phyloP scores from a whole-genome alignment of 2,797 vertebrate genomes.

The Sebastes iracundus region DNA sequence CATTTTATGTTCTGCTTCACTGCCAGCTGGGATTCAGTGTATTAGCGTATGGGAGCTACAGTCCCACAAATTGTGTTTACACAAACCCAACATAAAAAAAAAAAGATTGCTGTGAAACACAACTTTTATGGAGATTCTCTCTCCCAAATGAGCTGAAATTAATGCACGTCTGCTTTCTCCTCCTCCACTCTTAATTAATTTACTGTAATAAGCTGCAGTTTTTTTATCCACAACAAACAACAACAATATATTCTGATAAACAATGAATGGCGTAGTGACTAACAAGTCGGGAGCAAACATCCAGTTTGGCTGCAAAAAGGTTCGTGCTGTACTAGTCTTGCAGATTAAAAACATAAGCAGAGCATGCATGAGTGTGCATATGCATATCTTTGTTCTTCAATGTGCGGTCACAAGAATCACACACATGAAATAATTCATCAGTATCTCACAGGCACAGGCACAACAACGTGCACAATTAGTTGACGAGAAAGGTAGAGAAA shows the following conservation, averaged over 20 bases:
- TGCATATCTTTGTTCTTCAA: not conserved
- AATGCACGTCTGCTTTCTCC: conserved; percentile 18
- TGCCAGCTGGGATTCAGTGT: not conserved
- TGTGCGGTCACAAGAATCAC: not conserved
- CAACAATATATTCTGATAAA: conserved; percentile 1
- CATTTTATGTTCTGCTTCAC: not conserved
- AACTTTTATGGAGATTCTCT: conserved; percentile 25
- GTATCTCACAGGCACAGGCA: not conserved
- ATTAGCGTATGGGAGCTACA: not conserved
- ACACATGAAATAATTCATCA: not conserved
- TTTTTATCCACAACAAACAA: not conserved
- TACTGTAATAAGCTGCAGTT: conserved; percentile 11
- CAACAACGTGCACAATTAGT: not conserved
- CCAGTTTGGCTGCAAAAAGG: not conserved
- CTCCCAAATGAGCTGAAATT: conserved; percentile 29
- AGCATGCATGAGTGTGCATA: not conserved
- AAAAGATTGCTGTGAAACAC: conserved; percentile 1
- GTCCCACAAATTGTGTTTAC: conserved; percentile 11
- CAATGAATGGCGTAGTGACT: not conserved
- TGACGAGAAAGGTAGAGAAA: not conserved
- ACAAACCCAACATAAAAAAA: not conserved
- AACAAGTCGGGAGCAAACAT: not conserved
- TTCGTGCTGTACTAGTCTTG: not conserved
- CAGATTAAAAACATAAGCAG: not conserved
- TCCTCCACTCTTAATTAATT: conserved; percentile 28